A percentile compares a stretch with the other conserved stretches of the same genome.
Conservation (phyloP, 2,113 vertebrate genomes). For the Maylandia zebra region DNA sequence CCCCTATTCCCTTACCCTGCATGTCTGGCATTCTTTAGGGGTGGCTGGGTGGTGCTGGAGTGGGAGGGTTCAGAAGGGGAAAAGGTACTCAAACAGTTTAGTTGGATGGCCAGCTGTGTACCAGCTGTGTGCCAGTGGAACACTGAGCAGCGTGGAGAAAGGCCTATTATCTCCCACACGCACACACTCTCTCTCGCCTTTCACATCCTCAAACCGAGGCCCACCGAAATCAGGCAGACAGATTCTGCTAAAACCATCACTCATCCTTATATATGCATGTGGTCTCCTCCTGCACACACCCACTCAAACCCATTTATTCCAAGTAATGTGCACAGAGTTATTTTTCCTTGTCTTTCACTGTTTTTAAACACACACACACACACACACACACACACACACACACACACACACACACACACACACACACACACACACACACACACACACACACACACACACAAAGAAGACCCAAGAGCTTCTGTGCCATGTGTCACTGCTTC, state of each 20-base stretch:
- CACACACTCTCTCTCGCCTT: slow-evolving; percentile 45
- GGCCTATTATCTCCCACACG: slow-evolving; percentile 62
- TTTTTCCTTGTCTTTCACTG: background rate
- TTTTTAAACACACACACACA: background rate
- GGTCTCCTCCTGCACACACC: slow-evolving; percentile 22
- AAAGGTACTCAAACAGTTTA: slow-evolving; percentile 8
- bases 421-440: background rate
- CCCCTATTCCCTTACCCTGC: slow-evolving; percentile 64
- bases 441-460: background rate
- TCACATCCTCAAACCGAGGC: slow-evolving; percentile 38
- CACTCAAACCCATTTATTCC: background rate
- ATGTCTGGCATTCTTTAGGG: slow-evolving; percentile 67
- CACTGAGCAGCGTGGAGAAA: slow-evolving; percentile 59
- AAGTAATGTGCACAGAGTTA: slow-evolving; percentile 6
- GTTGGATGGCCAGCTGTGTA: slow-evolving; percentile 61
- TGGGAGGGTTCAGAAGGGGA: background rate
- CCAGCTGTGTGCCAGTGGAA: slow-evolving; percentile 67
- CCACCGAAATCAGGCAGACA: slow-evolving; percentile 55
- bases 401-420: background rate
- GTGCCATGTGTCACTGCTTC: slow-evolving; percentile 53
- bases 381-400: background rate
- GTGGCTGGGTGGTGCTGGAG: background rate
- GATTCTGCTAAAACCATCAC: slow-evolving; percentile 57
- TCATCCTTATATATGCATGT: slow-evolving; percentile 35
- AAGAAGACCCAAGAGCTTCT: slow-evolving; percentile 15